A percentile compares a stretch with the other conserved stretches of the same genome.
These are phyloP conservation scores for Atethmia centrago DNA, from an alignment of 2,888 invertebrate species.

Conservation along the genomic window DNA sequence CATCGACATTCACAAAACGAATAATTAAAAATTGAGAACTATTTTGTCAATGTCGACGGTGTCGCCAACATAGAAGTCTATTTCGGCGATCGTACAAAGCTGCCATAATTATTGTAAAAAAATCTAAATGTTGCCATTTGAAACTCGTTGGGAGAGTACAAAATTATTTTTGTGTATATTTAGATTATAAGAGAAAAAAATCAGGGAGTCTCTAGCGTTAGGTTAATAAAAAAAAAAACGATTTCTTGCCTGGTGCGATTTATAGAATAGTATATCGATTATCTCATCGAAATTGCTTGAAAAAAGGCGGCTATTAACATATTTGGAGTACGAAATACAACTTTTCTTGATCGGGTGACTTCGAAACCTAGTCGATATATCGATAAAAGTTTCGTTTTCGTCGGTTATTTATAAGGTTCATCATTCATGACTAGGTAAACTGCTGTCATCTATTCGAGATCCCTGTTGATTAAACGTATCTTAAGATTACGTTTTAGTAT, in stretches of 20 bases:
- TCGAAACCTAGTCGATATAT: conserved; percentile 45
- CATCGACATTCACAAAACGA: conserved; percentile 40
- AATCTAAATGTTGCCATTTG: conserved; percentile 86
- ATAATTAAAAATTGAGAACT: conserved; percentile 51
- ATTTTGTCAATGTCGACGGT: conserved; percentile 58
- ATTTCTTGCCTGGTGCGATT: conserved; percentile 87
- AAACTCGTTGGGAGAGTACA: conserved; percentile 90
- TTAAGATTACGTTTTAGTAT: conserved; percentile 19
- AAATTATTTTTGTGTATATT: conserved; percentile 90
- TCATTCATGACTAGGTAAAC: background rate
- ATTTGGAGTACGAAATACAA: conserved; percentile 69
- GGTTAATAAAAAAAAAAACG: conserved; percentile 75
- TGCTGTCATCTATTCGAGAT: background rate
- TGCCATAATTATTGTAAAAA: conserved; percentile 84
- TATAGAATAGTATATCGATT: conserved; percentile 74
- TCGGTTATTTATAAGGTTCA: background rate
- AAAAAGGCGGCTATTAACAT: conserved; percentile 60
- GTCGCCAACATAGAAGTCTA: conserved; percentile 62
- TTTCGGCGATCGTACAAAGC: conserved; percentile 82
- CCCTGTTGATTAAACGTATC: conserved; percentile 1
- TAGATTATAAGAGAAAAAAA: conserved; percentile 88
- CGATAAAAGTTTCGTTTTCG: background rate
- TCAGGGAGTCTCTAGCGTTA: conserved; percentile 89
- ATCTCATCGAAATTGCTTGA: conserved; percentile 74
- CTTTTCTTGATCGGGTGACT: conserved; percentile 63